Base-by-base conservation (phyloP, 2,797 vertebrate genomes). In the Caiman crocodilus region DNA sequence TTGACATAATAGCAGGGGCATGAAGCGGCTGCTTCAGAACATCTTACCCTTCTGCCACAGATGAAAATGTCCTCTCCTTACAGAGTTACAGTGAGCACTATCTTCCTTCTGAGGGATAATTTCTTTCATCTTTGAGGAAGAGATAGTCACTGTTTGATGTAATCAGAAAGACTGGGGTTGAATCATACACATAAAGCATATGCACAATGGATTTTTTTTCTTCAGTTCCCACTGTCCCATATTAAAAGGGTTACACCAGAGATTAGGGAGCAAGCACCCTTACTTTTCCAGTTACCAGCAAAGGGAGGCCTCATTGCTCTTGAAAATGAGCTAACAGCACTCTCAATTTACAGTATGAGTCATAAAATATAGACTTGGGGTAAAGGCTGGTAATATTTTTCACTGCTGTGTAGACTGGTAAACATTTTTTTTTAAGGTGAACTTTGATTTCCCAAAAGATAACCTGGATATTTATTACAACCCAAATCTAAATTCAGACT, bases 71-170 rank as follows among this genome's bases (percentile, higher is more conserved):
- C 71, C 58, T 90, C n/a, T 83, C 67, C 80, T 42, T 91, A 76
- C 77, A 87, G 91, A 35, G 25, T 55, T 69, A 88, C 35, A 67
- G 63, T 91, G 82, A 89, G 21, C 28, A 79, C 64, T 28, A 2
- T 86, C 78, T 85, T 92, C 55, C 79, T 42, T 30, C 23, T 35
- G 18, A 92, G 71, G 89, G 65, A 81, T 82, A 79, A 30, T 94
- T 95, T 92, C 87, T n/a, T 0, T 80, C 79, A 30, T 21, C 56
- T 42, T 79, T 82, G 81, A 87, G 60, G 56, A 26, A 80, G 83
- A 82, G 73, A 73, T 26, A 75, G 28, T 87, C 56, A 15, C 71
- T 90, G 57, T 67, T 65, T 87, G 74, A 89, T 64, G 71, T 4
- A 81, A 28, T 55, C 81, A 26, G 61, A 86, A 86, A 85, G 23